Conservation (phyloP, 2,113 vertebrate genomes). For the Anolis carolinensis region DNA sequence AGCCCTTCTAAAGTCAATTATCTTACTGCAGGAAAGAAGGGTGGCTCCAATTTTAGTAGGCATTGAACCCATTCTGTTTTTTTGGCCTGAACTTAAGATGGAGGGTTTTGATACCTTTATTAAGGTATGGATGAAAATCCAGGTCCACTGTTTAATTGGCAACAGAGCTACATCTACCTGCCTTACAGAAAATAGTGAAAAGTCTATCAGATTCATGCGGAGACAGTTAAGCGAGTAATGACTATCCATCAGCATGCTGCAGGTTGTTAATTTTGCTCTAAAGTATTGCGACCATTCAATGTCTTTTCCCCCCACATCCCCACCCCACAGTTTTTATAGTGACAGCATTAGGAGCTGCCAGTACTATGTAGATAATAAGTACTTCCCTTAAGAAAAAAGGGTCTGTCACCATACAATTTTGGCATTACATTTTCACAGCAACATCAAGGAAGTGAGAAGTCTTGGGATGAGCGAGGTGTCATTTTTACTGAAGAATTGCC, state of each 20-base stretch:
- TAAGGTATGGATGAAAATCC: not conserved
- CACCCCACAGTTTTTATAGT: not conserved
- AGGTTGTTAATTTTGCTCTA: not conserved
- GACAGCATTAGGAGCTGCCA: not conserved
- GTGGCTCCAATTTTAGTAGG: no score
- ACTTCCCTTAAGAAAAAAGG: not conserved
- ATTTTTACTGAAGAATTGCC: not conserved
- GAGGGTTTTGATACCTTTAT: not conserved
- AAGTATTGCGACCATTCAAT: not conserved
- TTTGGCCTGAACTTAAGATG: no score
- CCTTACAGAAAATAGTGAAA: not conserved
- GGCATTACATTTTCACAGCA: not conserved
- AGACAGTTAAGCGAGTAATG: not conserved
- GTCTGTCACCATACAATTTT: not conserved
- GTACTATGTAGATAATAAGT: not conserved
- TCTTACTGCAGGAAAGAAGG: no score
- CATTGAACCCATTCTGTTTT: no score
- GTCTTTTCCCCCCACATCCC: not conserved
- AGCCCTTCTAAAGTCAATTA: no score
- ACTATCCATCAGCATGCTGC: not conserved
- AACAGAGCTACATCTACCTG: no score
- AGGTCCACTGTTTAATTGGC: not conserved
- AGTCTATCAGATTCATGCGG: not conserved
- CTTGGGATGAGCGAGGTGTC: not conserved
- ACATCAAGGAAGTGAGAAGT: not conserved